Conservation (phyloP, 2,797 vertebrate genomes). For the Oryzias dopingdopingensis region DNA sequence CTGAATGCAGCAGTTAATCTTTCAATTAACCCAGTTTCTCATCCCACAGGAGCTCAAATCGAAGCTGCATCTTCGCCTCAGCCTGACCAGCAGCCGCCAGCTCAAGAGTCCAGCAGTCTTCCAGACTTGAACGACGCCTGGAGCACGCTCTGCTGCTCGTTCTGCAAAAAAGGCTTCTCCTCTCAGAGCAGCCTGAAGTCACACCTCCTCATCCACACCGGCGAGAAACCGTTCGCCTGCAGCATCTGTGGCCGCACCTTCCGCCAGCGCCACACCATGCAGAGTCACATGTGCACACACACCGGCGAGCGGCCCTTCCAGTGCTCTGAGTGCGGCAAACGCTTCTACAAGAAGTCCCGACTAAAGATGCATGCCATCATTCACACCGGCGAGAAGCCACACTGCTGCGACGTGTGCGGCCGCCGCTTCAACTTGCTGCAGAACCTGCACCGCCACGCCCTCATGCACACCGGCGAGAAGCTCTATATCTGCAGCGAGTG, state of each 20-base stretch:
- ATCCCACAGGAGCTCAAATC: constrained; percentile 39
- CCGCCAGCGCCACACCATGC: constrained; percentile 64
- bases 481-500: constrained; percentile 67
- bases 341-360: constrained; percentile 70
- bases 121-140: constrained; percentile 19
- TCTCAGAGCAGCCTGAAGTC: constrained; percentile 60
- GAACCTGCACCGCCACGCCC: constrained; percentile 74
- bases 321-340: constrained; percentile 69
- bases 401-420: constrained; percentile 67
- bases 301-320: constrained; percentile 60
- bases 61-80: constrained; percentile 7
- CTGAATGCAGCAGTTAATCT: background rate
- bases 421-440: constrained; percentile 74
- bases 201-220: constrained; percentile 61
- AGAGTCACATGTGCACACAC: constrained; percentile 64
- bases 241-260: constrained; percentile 60
- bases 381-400: constrained; percentile 72
- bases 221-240: constrained; percentile 66
- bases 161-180: constrained; percentile 68
- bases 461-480: constrained; percentile 67
- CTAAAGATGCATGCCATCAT: constrained; percentile 71
- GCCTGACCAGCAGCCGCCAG: constrained; percentile 7
- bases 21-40: background rate
- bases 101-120: rapidly evolving
- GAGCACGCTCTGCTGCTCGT: constrained; percentile 48